Evolutionary conservation across 2,797 vertebrate genomes (phyloP).

Genomic region (Macropodus opercularis): DNA sequence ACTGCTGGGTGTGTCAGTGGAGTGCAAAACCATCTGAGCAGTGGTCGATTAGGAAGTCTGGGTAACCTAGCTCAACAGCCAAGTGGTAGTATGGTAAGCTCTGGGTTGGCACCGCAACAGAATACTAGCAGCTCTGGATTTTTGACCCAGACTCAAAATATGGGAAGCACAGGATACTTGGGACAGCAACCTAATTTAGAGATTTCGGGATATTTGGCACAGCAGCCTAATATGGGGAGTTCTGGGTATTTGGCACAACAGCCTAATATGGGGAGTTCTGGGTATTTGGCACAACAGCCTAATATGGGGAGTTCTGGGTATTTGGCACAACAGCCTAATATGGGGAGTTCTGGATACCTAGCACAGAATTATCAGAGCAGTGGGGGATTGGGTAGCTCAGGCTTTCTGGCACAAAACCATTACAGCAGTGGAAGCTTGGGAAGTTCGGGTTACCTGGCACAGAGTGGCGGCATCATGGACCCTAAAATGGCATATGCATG

Average conservation of each 20-base stretch:
- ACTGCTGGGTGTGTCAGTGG: constrained; percentile 50
- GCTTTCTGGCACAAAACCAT: constrained; percentile 81
- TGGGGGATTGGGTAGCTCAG: constrained; percentile 74
- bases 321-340: constrained; percentile 61
- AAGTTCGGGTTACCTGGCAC: constrained; percentile 73
- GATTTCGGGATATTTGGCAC: constrained; percentile 55
- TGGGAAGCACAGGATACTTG: constrained; percentile 70
- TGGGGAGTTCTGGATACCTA: constrained; percentile 62
- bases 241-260: constrained; percentile 54
- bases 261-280: constrained; percentile 49
- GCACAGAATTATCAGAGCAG: constrained; percentile 73
- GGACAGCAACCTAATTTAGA: constrained; percentile 61
- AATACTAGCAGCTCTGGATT: constrained; percentile 73
- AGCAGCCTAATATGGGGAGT: constrained; percentile 54
- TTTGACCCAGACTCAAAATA: constrained; percentile 56
- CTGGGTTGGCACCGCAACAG: constrained; percentile 70
- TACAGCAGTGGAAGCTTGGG: constrained; percentile 84
- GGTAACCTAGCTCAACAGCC: constrained; percentile 72
- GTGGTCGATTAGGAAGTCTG: constrained; percentile 70
- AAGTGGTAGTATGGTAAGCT: constrained; percentile 57
- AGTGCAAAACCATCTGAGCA: constrained; percentile 71
- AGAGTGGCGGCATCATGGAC: constrained; percentile 80
- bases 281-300: constrained; percentile 54
- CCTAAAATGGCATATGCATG: constrained; percentile 82
- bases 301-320: constrained; percentile 62